phyloP scores from a whole-genome alignment of 2,113 vertebrate genomes.

The Hipposideros armiger region DNA sequence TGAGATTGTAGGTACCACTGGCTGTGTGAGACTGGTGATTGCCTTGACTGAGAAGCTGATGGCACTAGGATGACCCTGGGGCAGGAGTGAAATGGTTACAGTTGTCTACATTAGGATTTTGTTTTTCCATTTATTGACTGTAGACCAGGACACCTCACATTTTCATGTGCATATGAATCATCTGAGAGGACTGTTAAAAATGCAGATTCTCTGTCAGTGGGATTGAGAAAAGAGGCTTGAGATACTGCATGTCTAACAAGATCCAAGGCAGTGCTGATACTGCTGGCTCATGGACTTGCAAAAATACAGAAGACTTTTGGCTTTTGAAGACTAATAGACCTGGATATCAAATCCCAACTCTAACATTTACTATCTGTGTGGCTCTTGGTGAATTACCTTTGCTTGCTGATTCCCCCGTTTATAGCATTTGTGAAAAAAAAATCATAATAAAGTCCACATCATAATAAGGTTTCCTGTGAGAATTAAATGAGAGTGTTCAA shows the following conservation, averaged over 20 bases:
- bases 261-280: neutral
- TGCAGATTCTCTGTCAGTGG: neutral
- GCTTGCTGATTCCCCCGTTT: neutral
- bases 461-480: neutral
- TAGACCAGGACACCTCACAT: neutral
- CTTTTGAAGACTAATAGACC: neutral
- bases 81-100: neutral
- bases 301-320: neutral
- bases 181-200: neutral
- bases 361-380: neutral
- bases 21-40: neutral
- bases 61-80: too few relatives aligned
- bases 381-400: neutral
- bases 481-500: neutral
- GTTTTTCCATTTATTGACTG: neutral
- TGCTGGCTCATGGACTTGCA: rapidly evolving
- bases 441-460: neutral
- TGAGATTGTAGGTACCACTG: neutral
- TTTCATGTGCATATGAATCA: neutral
- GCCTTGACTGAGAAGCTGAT: neutral
- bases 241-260: neutral
- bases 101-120: neutral
- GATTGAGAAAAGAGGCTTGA: neutral
- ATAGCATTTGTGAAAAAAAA: neutral
- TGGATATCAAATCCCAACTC: neutral